Conservation (phyloP, 2,113 vertebrate genomes). For the Equus przewalskii region DNA sequence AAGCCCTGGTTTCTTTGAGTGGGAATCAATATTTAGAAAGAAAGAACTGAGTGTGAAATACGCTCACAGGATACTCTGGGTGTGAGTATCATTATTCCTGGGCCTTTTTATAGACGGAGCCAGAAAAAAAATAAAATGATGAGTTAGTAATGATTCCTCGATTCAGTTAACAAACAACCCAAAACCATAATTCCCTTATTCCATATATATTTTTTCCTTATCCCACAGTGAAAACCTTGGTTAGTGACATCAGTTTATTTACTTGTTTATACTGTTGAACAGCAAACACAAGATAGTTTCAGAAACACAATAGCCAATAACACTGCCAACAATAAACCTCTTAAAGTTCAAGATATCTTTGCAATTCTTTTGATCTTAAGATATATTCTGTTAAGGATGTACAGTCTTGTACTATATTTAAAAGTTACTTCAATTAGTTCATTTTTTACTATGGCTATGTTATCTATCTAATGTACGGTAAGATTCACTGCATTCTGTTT, state of each 20-base stretch:
- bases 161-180: background rate
- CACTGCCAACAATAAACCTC: background rate
- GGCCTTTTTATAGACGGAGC: background rate
- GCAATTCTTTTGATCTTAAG: background rate
- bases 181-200: background rate
- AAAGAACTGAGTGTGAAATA: background rate
- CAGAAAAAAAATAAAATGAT: background rate
- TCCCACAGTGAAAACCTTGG: background rate
- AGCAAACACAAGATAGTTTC: background rate
- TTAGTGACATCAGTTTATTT: background rate
- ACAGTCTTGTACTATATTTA: background rate
- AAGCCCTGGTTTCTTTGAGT: background rate
- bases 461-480: background rate
- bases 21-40: background rate
- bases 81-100: background rate
- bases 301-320: background rate
- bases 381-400: background rate
- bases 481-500: background rate
- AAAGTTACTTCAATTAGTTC: background rate
- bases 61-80: background rate
- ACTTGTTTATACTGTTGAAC: background rate
- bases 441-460: background rate
- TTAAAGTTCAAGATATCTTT: slow-evolving; percentile 13
- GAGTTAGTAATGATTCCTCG: background rate
- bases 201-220: background rate